Conservation (phyloP, 2,888 invertebrate genomes). For the Caenorhabditis uteleia region DNA sequence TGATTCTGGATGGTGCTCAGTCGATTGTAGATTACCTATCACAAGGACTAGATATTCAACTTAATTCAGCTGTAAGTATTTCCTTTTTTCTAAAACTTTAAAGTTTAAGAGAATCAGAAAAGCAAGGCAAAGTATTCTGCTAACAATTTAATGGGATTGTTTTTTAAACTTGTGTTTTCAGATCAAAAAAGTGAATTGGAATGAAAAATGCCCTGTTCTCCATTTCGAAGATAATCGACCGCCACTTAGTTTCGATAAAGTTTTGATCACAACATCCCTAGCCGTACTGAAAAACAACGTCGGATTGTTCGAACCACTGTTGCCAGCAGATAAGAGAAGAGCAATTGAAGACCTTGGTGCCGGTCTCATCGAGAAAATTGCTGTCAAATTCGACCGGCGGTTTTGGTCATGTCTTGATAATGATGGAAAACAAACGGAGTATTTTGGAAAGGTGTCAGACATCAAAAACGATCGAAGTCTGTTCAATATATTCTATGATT, state of each 20-base stretch:
- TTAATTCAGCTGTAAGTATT: slow-evolving; percentile 68
- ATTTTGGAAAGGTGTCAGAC: slow-evolving; percentile 71
- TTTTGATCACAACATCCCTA: slow-evolving; percentile 72
- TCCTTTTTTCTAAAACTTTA: too few relatives aligned
- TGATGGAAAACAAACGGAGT: slow-evolving; percentile 40
- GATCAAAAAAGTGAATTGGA: slow-evolving; percentile 7
- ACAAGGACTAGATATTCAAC: slow-evolving; percentile 70
- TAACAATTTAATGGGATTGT: too few relatives aligned
- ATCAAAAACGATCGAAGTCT: slow-evolving; percentile 67
- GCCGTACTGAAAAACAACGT: slow-evolving; percentile 70
- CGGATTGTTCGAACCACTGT: slow-evolving; percentile 70
- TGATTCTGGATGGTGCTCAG: slow-evolving; percentile 70
- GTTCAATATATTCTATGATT: slow-evolving; percentile 72
- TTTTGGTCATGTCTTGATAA: slow-evolving; percentile 71
- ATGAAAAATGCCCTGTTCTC: too few relatives aligned
- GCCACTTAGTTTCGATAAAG: slow-evolving; percentile 58
- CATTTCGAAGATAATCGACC: slow-evolving; percentile 8
- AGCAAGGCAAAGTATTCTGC: too few relatives aligned
- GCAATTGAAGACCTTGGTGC: slow-evolving; percentile 71
- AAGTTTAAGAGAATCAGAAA: too few relatives aligned
- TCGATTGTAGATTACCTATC: slow-evolving; percentile 66
- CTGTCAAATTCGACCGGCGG: slow-evolving; percentile 70
- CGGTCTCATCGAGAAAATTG: slow-evolving; percentile 73
- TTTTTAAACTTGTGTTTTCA: slow-evolving; percentile 2
- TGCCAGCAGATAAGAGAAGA: slow-evolving; percentile 70